phyloP scores from a whole-genome alignment of 1,140 invertebrate genomes.

The Drosophila orosa region DNA sequence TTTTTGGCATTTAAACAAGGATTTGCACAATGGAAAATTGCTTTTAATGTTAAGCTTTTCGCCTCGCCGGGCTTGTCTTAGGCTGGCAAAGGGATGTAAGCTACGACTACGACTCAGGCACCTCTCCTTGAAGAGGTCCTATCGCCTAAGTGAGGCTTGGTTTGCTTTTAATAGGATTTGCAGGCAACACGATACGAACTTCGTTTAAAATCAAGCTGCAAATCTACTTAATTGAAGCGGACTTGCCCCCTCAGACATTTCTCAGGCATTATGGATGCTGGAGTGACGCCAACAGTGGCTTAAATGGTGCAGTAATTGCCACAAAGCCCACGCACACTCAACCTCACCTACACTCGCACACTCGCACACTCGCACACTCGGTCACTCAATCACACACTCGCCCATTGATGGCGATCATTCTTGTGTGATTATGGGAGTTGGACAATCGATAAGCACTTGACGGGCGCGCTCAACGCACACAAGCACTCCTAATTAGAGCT shows the following conservation, averaged over 20 bases:
- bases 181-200: slow-evolving; percentile 8
- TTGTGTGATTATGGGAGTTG: slow-evolving; percentile 59
- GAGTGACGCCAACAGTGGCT: slow-evolving; percentile 15
- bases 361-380: slow-evolving; percentile 4
- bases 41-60: slow-evolving; percentile 70
- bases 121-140: slow-evolving; percentile 12
- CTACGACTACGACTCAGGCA: background rate
- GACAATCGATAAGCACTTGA: slow-evolving; percentile 56
- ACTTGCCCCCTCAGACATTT: slow-evolving; percentile 15
- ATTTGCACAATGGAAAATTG: slow-evolving; percentile 73
- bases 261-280: slow-evolving; percentile 9
- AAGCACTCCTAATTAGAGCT: slow-evolving; percentile 34
- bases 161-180: slow-evolving; percentile 25
- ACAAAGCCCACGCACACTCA: slow-evolving; percentile 19
- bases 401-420: slow-evolving; percentile 51
- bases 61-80: slow-evolving; percentile 58
- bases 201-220: slow-evolving; percentile 21
- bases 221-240: slow-evolving; percentile 21
- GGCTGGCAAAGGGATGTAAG: slow-evolving; percentile 25
- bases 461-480: slow-evolving; percentile 11
- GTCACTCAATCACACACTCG: slow-evolving; percentile 11
- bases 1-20: slow-evolving; percentile 68
- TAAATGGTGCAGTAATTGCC: slow-evolving; percentile 33
- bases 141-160: background rate
- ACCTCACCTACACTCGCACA: slow-evolving; percentile 1